These are phyloP conservation scores for Epinephelus fuscoguttatus DNA, from an alignment of 2,113 vertebrate species.

Conservation along the genomic window DNA sequence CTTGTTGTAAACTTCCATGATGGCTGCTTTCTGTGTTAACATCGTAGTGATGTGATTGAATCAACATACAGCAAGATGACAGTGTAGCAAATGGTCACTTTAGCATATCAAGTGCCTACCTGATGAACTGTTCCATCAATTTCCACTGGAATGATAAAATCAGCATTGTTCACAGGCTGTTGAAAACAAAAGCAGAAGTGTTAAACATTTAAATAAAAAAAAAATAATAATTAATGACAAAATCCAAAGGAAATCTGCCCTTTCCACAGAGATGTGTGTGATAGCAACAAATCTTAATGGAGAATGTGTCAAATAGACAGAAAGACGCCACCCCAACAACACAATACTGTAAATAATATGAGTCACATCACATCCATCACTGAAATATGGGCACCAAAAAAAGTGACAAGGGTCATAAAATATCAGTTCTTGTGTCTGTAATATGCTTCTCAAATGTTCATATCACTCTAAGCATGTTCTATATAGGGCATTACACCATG, in stretches of 20 bases:
- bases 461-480: slow-evolving; percentile 36
- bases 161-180: slow-evolving; percentile 94
- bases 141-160: slow-evolving; percentile 96
- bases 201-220: background rate
- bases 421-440: slow-evolving; percentile 32
- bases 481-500: slow-evolving; percentile 38
- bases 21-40: background rate
- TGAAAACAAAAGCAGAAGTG: slow-evolving; percentile 28
- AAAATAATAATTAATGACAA: no score
- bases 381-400: slow-evolving; percentile 32
- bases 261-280: background rate
- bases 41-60: background rate
- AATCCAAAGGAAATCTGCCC: background rate
- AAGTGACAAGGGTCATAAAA: slow-evolving; percentile 49
- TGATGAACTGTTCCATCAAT: slow-evolving; percentile 93
- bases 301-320: background rate
- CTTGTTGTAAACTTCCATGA: background rate
- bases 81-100: background rate
- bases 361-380: slow-evolving; percentile 3
- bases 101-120: slow-evolving; percentile 77
- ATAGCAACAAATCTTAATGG: background rate
- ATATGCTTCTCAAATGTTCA: slow-evolving; percentile 62
- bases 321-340: slow-evolving; percentile 16
- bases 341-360: slow-evolving; percentile 45
- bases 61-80: background rate